Conservation (phyloP, 64 coral and sea anemone species). For the Cladopsammia gracilis region DNA sequence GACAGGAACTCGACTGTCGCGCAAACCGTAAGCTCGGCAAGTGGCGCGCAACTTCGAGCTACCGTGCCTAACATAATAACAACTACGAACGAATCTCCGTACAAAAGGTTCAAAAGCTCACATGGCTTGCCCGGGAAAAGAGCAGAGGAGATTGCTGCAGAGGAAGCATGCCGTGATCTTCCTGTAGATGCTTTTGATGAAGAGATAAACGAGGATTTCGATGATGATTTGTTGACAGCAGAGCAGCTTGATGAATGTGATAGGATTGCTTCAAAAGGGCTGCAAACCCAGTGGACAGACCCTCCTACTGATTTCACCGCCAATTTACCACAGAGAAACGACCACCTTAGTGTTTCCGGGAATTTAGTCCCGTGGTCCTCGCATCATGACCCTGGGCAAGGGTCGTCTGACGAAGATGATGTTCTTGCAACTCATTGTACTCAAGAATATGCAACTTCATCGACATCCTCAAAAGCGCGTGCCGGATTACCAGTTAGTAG, state of each 20-base stretch:
- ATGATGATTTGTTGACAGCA: slow-evolving; percentile 75
- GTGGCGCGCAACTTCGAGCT: background rate
- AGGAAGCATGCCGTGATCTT: slow-evolving; percentile 72
- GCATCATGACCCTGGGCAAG: background rate
- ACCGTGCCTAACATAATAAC: background rate
- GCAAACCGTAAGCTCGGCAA: background rate
- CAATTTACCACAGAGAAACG: background rate
- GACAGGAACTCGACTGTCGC: background rate
- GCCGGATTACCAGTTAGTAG: background rate
- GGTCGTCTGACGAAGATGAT: background rate
- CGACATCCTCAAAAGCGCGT: background rate
- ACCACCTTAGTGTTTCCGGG: background rate
- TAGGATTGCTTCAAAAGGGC: slow-evolving; percentile 43
- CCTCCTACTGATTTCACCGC: background rate
- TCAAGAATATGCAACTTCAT: slow-evolving; percentile 1
- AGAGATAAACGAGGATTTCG: slow-evolving; percentile 83
- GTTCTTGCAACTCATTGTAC: background rate
- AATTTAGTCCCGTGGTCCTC: background rate
- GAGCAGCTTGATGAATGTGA: slow-evolving; percentile 80
- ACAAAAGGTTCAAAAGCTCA: slow-evolving; percentile 70
- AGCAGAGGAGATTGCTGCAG: slow-evolving; percentile 37
- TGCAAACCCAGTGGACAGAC: background rate
- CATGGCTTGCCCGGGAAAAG: slow-evolving; percentile 32
- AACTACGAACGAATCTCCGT: slow-evolving; percentile 7
- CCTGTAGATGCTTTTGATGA: slow-evolving; percentile 88